Conservation (phyloP, 2,888 invertebrate genomes). For the Stramonita haemastoma region DNA sequence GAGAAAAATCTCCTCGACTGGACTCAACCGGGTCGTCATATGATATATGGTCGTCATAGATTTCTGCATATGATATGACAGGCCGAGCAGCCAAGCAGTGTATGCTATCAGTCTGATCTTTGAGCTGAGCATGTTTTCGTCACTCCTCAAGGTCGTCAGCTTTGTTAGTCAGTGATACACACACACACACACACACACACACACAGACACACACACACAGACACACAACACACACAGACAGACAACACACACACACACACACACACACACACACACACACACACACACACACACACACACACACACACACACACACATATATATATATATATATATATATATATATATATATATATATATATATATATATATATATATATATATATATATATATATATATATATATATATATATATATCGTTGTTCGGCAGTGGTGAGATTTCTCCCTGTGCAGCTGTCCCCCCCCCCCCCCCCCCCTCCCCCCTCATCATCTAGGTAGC, state of each 20-base stretch:
- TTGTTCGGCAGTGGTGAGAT: background rate
- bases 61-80: no score
- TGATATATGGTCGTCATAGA: background rate
- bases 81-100: no score
- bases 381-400: background rate
- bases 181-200: no score
- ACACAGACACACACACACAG: no score
- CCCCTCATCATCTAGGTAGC: background rate
- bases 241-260: no score
- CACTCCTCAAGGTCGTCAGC: background rate
- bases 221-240: no score
- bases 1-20: no score
- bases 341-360: background rate
- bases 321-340: background rate
- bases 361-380: background rate
- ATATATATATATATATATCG: background rate
- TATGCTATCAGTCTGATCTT: no score
- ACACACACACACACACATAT: background rate
- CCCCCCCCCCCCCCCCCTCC: background rate
- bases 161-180: no score
- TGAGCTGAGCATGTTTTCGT: no score
- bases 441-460: background rate
- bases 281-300: slow-evolving; percentile 20
- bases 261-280: background rate
- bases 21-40: no score